These are phyloP conservation scores for Bucorvus abyssinicus DNA, from an alignment of 2,797 vertebrate genomes.

Conservation along the genomic window DNA sequence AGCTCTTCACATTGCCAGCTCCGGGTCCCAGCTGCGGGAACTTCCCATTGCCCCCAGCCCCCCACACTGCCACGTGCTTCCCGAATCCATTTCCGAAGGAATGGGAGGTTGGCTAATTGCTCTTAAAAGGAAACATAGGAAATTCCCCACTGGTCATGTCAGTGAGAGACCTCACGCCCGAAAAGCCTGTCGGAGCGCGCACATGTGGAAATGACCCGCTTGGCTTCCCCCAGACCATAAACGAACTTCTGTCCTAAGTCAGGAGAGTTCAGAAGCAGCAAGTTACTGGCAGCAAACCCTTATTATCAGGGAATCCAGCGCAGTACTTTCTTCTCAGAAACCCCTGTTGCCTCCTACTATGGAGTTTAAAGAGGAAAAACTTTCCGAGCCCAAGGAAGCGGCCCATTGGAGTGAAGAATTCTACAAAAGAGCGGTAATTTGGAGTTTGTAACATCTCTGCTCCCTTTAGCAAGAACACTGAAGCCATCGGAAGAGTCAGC, in stretches of 20 bases:
- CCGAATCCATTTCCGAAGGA: neutral
- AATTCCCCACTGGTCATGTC: neutral
- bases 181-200: neutral
- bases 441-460: neutral
- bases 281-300: neutral
- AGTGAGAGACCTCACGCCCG: neutral
- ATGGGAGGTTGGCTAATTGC: neutral
- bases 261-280: neutral
- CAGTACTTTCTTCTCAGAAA: neutral
- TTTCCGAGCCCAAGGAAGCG: neutral
- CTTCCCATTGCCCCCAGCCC: neutral
- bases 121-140: neutral
- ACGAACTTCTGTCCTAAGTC: neutral
- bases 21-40: accelerated
- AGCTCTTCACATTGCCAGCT: neutral
- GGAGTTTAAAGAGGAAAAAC: neutral
- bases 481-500: neutral
- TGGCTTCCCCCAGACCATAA: neutral
- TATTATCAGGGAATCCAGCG: neutral
- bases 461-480: neutral
- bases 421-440: neutral
- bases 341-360: neutral
- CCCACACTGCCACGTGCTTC: accelerated
- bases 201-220: neutral
- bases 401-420: neutral